Conservation (phyloP, 2,888 invertebrate genomes). For the Cecidostiba fungosa region DNA sequence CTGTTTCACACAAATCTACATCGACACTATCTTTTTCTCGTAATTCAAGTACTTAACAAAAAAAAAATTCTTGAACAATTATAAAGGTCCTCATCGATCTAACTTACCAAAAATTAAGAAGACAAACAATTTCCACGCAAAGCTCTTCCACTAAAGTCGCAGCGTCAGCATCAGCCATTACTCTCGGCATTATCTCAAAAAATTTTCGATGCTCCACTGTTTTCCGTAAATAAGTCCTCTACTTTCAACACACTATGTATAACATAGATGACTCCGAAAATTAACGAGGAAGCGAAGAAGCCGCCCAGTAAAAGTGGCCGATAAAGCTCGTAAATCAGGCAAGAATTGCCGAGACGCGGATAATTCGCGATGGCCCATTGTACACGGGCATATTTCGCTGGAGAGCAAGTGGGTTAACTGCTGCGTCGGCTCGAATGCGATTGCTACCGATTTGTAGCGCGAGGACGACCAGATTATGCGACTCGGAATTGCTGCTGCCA, state of each 20-base stretch:
- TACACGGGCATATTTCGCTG: slow-evolving; percentile 5
- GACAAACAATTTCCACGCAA: background rate
- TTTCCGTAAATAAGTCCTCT: slow-evolving; percentile 9
- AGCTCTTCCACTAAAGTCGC: background rate
- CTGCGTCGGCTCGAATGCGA: background rate
- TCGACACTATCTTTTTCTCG: too few species aligned
- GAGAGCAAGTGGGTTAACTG: slow-evolving; percentile 47
- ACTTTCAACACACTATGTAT: background rate
- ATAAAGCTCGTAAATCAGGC: slow-evolving; percentile 53
- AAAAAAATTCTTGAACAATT: too few species aligned
- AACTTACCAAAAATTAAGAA: too few species aligned
- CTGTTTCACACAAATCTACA: too few species aligned
- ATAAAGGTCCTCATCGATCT: too few species aligned
- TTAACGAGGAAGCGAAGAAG: slow-evolving; percentile 15
- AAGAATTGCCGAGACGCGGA: background rate
- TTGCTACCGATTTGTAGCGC: background rate
- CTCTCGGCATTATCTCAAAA: background rate
- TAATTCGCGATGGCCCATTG: slow-evolving; percentile 20
- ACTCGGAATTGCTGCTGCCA: background rate
- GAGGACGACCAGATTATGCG: background rate
- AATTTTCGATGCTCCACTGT: background rate
- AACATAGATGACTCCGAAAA: background rate
- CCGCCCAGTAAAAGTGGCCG: background rate
- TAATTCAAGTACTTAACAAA: too few species aligned
- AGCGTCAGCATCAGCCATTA: background rate